A percentile compares a stretch with the other conserved stretches of the same genome.
Conservation (phyloP, 2,888 invertebrate species). For the Cinara cedri region DNA sequence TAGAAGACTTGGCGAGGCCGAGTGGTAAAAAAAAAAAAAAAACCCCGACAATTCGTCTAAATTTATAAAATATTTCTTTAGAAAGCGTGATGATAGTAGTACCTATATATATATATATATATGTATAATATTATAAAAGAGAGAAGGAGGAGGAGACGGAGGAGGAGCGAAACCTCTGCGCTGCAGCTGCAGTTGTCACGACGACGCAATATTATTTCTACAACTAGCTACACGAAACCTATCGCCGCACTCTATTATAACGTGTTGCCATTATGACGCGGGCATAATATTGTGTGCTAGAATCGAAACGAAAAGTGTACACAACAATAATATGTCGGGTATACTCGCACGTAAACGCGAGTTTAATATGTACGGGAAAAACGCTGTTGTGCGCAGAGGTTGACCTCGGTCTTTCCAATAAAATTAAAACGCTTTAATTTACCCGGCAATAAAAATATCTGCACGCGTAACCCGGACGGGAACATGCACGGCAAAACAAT, state of each 20-base stretch:
- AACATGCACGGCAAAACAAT: too few species aligned
- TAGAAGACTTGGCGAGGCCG: slow-evolving; percentile 8
- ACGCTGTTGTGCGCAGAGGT: not conserved
- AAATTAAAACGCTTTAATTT: not conserved
- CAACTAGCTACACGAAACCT: not conserved
- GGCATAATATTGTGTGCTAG: not conserved
- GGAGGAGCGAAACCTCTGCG: too few species aligned
- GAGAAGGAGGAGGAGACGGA: too few species aligned
- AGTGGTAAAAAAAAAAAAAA: not conserved
- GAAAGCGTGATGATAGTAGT: not conserved
- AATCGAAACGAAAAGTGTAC: not conserved
- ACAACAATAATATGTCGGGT: not conserved
- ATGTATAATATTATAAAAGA: too few species aligned
- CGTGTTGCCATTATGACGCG: not conserved
- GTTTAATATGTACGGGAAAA: slow-evolving; percentile 1
- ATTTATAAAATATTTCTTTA: slow-evolving; percentile 42
- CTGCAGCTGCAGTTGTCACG: slow-evolving; percentile 11
- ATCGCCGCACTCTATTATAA: not conserved
- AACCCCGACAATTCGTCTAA: slow-evolving; percentile 27
- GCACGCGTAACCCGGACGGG: too few species aligned
- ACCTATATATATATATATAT: too few species aligned
- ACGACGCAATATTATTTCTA: not conserved
- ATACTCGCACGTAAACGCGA: not conserved
- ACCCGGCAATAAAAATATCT: not conserved
- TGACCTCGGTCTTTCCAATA: slow-evolving; percentile 4